Percentiles rank a stretch among this genome's conserved stretches.
Conservation (phyloP, 2,113 vertebrate genomes). For the Ptychochromis oligacanthus region DNA sequence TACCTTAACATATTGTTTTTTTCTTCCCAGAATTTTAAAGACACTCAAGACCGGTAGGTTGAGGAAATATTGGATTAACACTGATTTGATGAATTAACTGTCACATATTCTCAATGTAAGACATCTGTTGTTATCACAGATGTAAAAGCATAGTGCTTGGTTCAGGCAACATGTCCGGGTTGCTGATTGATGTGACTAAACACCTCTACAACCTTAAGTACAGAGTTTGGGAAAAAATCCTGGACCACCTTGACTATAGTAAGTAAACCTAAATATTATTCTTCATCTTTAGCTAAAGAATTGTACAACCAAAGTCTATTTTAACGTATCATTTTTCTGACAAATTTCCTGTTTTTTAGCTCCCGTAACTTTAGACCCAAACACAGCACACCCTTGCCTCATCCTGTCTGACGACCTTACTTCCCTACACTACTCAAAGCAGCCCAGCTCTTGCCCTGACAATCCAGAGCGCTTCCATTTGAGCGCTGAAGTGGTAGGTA, state of each 20-base stretch:
- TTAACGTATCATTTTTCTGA: neutral
- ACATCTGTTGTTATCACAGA: constrained; percentile 53
- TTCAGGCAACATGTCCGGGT: constrained; percentile 58
- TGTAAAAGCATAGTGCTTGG: constrained; percentile 30
- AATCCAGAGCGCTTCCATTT: constrained; percentile 81
- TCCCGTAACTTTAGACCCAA: constrained; percentile 79
- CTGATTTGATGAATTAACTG: neutral
- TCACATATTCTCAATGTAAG: neutral
- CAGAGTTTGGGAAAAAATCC: constrained; percentile 77
- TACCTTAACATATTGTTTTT: neutral
- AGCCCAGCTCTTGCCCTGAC: constrained; percentile 62
- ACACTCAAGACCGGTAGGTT: constrained; percentile 70
- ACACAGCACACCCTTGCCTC: constrained; percentile 81
- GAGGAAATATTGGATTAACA: too few relatives aligned
- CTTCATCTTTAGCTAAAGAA: neutral
- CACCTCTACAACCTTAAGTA: constrained; percentile 78
- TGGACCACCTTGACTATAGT: constrained; percentile 71
- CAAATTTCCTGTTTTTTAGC: constrained; percentile 60
- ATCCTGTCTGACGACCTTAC: constrained; percentile 78
- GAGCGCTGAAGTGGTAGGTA: constrained; percentile 77
- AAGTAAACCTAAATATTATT: constrained; percentile 38
- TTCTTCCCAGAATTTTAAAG: constrained; percentile 75
- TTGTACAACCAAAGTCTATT: neutral
- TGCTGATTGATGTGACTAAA: constrained; percentile 71
- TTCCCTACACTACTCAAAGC: constrained; percentile 68